Evolutionary conservation across 1,140 invertebrate genomes (phyloP).

Genomic region (Euborellia annulipes): DNA sequence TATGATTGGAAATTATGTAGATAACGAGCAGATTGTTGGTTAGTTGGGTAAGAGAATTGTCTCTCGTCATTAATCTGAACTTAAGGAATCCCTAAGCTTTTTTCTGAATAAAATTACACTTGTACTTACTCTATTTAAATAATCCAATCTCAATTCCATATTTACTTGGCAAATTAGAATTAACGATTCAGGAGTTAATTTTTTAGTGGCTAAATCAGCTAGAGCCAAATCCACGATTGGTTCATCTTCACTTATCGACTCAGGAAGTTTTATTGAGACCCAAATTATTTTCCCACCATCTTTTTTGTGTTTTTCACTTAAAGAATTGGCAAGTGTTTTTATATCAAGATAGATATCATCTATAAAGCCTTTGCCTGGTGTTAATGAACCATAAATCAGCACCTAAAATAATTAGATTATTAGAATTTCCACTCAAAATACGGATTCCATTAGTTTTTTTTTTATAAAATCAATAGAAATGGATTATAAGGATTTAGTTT

Average conservation of each 20-base stretch:
- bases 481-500: no score
- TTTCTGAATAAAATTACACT: no score
- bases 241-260: conserved; percentile 16
- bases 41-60: no score
- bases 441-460: no score
- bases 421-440: no score
- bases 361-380: conserved; percentile 40
- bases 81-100: no score
- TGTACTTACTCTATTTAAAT: conserved; percentile 63
- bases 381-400: conserved; percentile 38
- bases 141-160: conserved; percentile 57
- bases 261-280: conserved; percentile 47
- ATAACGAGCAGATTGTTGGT: no score
- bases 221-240: conserved; percentile 44
- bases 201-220: conserved; percentile 50
- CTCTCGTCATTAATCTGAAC: no score
- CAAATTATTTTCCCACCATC: conserved; percentile 51
- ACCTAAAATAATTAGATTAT: conserved; percentile 32
- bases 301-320: conserved; percentile 50
- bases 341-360: conserved; percentile 45
- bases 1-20: no score
- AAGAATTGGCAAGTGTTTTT: conserved; percentile 40
- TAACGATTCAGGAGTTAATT: conserved; percentile 51
- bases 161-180: conserved; percentile 45
- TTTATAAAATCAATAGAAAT: no score